phyloP scores from a whole-genome alignment of 1,140 invertebrate genomes.

The Trichonephila inaurata region DNA sequence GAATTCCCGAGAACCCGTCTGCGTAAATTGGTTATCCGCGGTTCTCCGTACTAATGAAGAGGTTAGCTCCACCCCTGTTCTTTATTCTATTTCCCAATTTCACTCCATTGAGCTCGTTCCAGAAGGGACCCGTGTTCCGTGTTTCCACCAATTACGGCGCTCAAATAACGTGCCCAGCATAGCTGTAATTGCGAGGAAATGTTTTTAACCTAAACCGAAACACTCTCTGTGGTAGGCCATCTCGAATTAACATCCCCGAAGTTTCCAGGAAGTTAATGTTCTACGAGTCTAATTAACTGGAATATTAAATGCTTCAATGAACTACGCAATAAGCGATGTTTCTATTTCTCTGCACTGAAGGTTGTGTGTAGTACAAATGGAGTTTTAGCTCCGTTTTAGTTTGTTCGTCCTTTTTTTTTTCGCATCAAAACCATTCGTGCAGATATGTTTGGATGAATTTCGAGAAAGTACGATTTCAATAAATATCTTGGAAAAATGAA shows the following conservation, averaged over 20 bases:
- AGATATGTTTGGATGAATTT: no score
- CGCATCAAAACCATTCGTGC: no score
- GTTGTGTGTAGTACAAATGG: not conserved
- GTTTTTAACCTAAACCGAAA: constrained; percentile 24
- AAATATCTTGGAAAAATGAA: no score
- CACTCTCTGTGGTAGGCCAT: constrained; percentile 6
- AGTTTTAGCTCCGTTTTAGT: no score
- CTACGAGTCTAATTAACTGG: constrained; percentile 25
- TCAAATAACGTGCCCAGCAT: constrained; percentile 33
- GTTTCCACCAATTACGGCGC: constrained; percentile 64
- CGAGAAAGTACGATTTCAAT: no score
- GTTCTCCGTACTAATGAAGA: constrained; percentile 53
- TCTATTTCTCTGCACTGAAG: not conserved
- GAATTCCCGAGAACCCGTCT: constrained; percentile 13
- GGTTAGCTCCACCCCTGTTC: constrained; percentile 28
- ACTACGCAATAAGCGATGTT: not conserved
- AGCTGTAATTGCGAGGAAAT: constrained; percentile 14
- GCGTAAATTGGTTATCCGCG: constrained; percentile 68
- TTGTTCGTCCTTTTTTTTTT: no score
- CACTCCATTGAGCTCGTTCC: constrained; percentile 2
- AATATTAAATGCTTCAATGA: not conserved
- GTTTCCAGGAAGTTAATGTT: not conserved
- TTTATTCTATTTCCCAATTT: constrained; percentile 56
- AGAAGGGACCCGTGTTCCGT: constrained; percentile 23
- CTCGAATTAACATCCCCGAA: not conserved